Base-by-base conservation (phyloP, 2,797 vertebrate species). In the Sebastes hubbsi region DNA sequence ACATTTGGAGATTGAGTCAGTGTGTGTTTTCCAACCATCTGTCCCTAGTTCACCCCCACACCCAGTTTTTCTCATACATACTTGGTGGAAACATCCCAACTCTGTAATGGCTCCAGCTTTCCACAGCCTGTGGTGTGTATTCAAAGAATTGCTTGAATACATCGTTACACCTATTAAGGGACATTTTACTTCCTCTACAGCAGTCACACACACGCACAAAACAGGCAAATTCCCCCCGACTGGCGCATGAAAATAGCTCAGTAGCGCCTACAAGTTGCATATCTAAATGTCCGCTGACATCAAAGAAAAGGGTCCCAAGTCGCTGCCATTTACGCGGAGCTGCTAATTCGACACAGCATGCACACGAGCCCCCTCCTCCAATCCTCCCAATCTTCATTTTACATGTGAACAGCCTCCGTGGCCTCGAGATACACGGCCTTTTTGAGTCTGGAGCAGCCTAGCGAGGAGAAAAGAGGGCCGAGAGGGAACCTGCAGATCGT, bases 21-120 rank as follows among this genome's bases (percentile, higher is more conserved):
- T 46, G 13, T 78, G 78, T 56, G 64, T 64, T 60, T 76, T 85
- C 65, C 38, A 87, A 65, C 71, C 78, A 87, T 89, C 81, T 89
- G 87, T 91, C 88, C 85, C 83, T 36, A 42, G 18, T 86, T 92
- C 81, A 89, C 72, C 79, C 87, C 89, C 89, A 87, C 91, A 75
- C 90, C 89, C 92, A 84, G 27, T 65, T 65, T 71, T 49, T 79
- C 65, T 56, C 80, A 87, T 67, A 76, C 85, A 82, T 87, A 84
- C 77, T 87, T 71, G 49, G 75, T 75, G 72, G 75, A 88, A 88
- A 76, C 74, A 82, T 84, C 67, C 54, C 30, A 72, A 56, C 64
- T 85, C 36, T 14, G 32, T 65, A 80, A 86, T 73, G 63, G 34
- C 42, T 79, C 58, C 52, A 78, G 64, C 68, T 70, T 86, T 89